phyloP scores from a whole-genome alignment of 2,888 invertebrate species.

The Conops quadrifasciatus region DNA sequence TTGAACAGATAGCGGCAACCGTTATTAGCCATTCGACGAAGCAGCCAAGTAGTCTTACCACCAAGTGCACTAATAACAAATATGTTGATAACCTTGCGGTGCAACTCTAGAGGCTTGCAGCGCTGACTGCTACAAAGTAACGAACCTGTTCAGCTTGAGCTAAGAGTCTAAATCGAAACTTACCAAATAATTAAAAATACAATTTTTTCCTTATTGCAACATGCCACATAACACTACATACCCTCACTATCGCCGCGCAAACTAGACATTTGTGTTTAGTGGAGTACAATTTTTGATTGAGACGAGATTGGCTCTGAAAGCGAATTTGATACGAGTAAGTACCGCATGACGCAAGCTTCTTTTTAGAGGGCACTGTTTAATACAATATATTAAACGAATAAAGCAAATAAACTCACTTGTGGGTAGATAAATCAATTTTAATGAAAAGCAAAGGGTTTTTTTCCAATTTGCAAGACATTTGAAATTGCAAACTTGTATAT shows the following conservation, averaged over 20 bases:
- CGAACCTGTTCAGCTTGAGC: background rate
- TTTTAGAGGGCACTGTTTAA: slow-evolving; percentile 1
- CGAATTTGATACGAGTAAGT: background rate
- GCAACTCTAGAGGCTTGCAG: slow-evolving; percentile 1
- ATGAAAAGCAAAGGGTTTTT: too few relatives aligned
- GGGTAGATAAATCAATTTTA: too few relatives aligned
- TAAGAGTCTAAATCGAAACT: background rate
- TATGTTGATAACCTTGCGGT: slow-evolving; percentile 5
- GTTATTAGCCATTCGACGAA: background rate
- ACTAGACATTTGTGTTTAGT: background rate
- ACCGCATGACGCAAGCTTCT: background rate
- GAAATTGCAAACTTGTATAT: too few relatives aligned
- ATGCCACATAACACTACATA: background rate
- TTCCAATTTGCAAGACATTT: too few relatives aligned
- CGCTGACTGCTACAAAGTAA: background rate
- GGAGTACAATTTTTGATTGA: too few relatives aligned
- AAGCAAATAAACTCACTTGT: too few relatives aligned
- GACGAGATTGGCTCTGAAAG: background rate
- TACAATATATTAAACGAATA: too few relatives aligned
- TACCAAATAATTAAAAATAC: background rate
- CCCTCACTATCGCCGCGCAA: background rate
- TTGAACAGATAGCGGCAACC: background rate
- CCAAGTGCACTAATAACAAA: background rate
- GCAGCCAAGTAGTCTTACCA: background rate
- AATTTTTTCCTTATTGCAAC: background rate